phyloP scores from a whole-genome alignment of 1,140 invertebrate genomes.

The Neodiprion pinetum region DNA sequence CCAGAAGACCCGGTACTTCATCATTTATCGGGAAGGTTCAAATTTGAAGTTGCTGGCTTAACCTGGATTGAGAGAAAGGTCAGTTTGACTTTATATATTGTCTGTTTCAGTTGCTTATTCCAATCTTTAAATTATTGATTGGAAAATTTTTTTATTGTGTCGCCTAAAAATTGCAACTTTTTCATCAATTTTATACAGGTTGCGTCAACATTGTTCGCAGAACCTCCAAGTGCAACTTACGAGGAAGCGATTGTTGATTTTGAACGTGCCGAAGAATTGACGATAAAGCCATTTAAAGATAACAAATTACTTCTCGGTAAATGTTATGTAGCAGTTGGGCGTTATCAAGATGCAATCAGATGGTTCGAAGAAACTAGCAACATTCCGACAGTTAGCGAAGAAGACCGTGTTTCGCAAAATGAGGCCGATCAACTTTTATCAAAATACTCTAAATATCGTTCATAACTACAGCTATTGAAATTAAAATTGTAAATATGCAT shows the following conservation, averaged over 20 bases:
- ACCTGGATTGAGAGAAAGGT: slow-evolving; percentile 77
- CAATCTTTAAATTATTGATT: slow-evolving; percentile 4
- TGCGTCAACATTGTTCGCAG: slow-evolving; percentile 72
- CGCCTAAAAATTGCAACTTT: slow-evolving; percentile 12
- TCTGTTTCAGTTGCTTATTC: slow-evolving; percentile 5
- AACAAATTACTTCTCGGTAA: slow-evolving; percentile 77
- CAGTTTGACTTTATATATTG: slow-evolving; percentile 12
- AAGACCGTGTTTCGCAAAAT: slow-evolving; percentile 54
- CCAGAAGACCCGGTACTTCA: slow-evolving; percentile 72
- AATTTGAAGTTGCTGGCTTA: slow-evolving; percentile 72
- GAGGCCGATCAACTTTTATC: slow-evolving; percentile 41
- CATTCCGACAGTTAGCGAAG: slow-evolving; percentile 50
- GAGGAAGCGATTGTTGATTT: slow-evolving; percentile 74
- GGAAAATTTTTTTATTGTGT: slow-evolving; percentile 15
- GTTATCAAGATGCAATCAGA: slow-evolving; percentile 64
- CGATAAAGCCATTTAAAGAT: slow-evolving; percentile 70
- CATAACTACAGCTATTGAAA: slow-evolving; percentile 26
- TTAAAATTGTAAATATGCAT: neutral
- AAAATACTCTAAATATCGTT: slow-evolving; percentile 46
- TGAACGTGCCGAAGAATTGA: slow-evolving; percentile 69
- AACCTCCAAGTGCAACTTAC: slow-evolving; percentile 69
- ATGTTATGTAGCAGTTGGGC: slow-evolving; percentile 66
- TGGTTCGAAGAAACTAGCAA: slow-evolving; percentile 65
- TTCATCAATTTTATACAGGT: slow-evolving; percentile 34
- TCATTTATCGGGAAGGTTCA: slow-evolving; percentile 74